A percentile compares a stretch with the other conserved stretches of the same genome.
Conservation (phyloP, 1,140 invertebrate genomes). For the Heliconius himera region DNA sequence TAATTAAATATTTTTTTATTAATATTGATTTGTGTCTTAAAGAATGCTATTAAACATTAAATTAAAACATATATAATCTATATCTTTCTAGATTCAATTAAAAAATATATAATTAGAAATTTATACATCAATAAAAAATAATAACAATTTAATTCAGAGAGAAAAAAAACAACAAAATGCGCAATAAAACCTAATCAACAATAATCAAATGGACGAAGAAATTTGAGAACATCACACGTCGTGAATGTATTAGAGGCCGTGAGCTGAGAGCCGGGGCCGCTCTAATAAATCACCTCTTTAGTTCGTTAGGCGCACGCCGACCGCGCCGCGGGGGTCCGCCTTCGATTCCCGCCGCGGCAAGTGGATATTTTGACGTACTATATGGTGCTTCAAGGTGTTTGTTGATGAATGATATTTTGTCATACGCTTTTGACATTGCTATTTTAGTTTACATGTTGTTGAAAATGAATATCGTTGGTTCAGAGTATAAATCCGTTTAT, state of each 20-base stretch:
- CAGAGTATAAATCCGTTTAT: too few species aligned
- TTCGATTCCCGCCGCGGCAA: constrained; percentile 70
- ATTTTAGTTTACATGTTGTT: background rate
- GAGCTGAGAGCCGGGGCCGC: constrained; percentile 49
- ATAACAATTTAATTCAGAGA: background rate
- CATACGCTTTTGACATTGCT: constrained; percentile 18
- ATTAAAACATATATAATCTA: too few species aligned
- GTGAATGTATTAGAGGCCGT: constrained; percentile 70
- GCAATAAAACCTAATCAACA: constrained; percentile 43
- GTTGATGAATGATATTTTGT: constrained; percentile 57
- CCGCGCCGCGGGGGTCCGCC: constrained; percentile 66
- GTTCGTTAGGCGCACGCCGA: constrained; percentile 74
- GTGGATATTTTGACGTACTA: constrained; percentile 49
- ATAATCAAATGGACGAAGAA: constrained; percentile 42
- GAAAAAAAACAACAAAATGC: constrained; percentile 29
- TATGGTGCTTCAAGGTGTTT: constrained; percentile 57
- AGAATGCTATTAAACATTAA: too few species aligned
- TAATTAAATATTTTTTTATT: background rate
- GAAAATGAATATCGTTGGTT: too few species aligned
- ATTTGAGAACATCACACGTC: constrained; percentile 65
- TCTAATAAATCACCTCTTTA: constrained; percentile 74
- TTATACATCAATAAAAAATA: background rate
- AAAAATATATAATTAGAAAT: too few species aligned
- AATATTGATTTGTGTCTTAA: too few species aligned
- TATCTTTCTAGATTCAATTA: too few species aligned